A percentile compares a stretch with the other conserved stretches of the same genome.
Conservation (phyloP, 2,888 invertebrate species). For the Theodoxus fluviatilis region DNA sequence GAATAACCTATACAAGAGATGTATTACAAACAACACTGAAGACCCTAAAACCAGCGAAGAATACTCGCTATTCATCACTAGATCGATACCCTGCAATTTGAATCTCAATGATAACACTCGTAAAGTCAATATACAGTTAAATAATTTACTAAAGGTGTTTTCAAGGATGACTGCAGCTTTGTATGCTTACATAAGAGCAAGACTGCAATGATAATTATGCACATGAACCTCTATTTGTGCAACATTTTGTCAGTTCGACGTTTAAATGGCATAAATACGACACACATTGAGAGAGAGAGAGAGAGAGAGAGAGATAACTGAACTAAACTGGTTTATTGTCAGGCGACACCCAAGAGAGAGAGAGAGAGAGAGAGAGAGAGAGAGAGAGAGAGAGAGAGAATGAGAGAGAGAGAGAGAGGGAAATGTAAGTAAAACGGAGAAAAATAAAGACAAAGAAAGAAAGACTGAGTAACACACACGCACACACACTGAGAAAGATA, state of each 20-base stretch:
- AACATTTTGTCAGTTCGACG: not conserved
- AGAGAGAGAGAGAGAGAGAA: slow-evolving; percentile 14
- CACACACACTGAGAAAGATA: not conserved
- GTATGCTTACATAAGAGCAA: no score
- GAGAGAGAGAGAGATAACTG: not conserved
- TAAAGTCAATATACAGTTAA: no score
- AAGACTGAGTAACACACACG: not conserved
- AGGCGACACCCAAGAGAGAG: not conserved
- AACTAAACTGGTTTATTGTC: not conserved
- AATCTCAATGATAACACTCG: no score
- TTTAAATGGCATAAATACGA: not conserved
- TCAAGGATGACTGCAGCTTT: no score
- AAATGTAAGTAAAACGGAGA: not conserved
- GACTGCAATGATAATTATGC: not conserved
- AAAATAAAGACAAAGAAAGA: not conserved
- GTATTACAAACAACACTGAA: no score
- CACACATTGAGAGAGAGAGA: not conserved
- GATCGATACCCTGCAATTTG: no score
- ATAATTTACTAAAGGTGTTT: no score
- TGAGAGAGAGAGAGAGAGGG: slow-evolving; percentile 15
- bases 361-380: not conserved
- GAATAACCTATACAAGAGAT: no score
- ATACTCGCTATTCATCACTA: no score
- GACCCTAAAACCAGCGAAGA: no score
- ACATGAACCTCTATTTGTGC: not conserved